Evolutionary conservation across 1,140 invertebrate species (phyloP), one percentile per base, ranked within the genome.

Genomic region (Drosophila subpulchrella): DNA sequence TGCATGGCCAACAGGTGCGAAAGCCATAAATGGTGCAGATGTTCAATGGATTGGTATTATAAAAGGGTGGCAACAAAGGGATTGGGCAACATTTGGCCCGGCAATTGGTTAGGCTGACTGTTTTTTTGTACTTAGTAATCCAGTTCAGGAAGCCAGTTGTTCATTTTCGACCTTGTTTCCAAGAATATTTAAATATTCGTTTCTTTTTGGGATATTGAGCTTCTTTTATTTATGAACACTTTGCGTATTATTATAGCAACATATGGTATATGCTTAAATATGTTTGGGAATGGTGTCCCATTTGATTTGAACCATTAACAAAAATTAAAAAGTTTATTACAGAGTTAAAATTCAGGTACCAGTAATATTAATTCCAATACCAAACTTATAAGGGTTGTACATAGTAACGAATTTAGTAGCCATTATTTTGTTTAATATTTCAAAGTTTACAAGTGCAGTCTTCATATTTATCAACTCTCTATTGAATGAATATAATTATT

Each of bases 1-100:
- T 62, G 72, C 76, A 80, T 68, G 66, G 44, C 36, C 54, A 32
- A 63, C 50, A 75, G 57, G 67, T 78, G 75, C 74, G 60, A 61
- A 55, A 44, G 48, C 36, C 24, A n/a, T 15, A 44, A 60, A 60
- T 24, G 63, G 48, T 56, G 50, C 41, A 68, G 66, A 53, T 67
- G 66, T 63, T 50, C 58, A 30, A 46, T 30, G 50, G 34, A 13
- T 38, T 24, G 13, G 30, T 0, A n/a, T 13, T 15, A n/a, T 44
- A 30, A 66, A 42, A 70, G 50, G 36, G n/a, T 54, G 15, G 20
- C 11, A 56, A 57, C 51, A 71, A 70, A 68, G 50, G 63, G 41
- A 67, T 67, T 66, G 63, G 41, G 63, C 48, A 67, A 67, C 36
- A 66, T 67, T 66, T 67, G 61, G 30, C 60, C 59, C 34, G 32